Percentiles rank a stretch among this genome's conserved stretches.
These are phyloP conservation scores for Hedychridium roseum DNA, from an alignment of 2,888 invertebrate genomes.

Conservation along the genomic window DNA sequence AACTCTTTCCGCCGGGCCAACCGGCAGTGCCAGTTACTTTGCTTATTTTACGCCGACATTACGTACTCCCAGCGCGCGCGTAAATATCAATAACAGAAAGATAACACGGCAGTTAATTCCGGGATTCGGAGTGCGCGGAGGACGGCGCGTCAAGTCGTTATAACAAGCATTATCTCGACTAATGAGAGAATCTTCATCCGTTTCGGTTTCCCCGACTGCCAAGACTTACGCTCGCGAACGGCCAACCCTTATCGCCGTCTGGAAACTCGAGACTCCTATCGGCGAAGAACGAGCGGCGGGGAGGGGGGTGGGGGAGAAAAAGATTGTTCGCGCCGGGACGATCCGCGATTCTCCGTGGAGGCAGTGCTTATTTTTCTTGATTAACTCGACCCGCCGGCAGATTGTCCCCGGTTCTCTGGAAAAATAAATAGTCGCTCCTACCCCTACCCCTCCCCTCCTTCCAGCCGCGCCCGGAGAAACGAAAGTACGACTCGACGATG, in stretches of 20 bases:
- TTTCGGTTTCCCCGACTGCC: not conserved
- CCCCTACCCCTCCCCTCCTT: too few relatives aligned
- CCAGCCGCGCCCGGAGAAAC: not conserved
- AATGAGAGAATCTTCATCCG: slow-evolving; percentile 18
- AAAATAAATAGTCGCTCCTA: slow-evolving; percentile 6
- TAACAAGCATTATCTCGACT: slow-evolving; percentile 32
- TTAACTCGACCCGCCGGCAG: slow-evolving; percentile 32
- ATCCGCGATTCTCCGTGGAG: too few relatives aligned
- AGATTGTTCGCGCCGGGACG: too few relatives aligned
- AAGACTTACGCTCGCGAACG: slow-evolving; percentile 7
- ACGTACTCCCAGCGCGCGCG: slow-evolving; percentile 23
- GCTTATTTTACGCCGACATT: slow-evolving; percentile 15
- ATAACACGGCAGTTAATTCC: slow-evolving; percentile 15
- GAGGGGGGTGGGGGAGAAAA: too few relatives aligned
- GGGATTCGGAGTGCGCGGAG: too few relatives aligned
- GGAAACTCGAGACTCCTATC: not conserved
- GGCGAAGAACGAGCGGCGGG: slow-evolving; percentile 6
- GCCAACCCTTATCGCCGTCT: not conserved
- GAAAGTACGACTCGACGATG: slow-evolving; percentile 3
- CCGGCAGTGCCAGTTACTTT: slow-evolving; percentile 9
- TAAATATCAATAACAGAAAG: slow-evolving; percentile 38
- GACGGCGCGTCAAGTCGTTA: slow-evolving; percentile 32
- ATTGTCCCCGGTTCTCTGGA: slow-evolving; percentile 11
- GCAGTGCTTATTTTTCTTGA: slow-evolving; percentile 40
- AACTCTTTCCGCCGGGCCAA: not conserved